Percentiles rank a stretch among this genome's conserved stretches.
phyloP scores from a whole-genome alignment of 2,797 vertebrate species.

The Ctenopoma multispine region DNA sequence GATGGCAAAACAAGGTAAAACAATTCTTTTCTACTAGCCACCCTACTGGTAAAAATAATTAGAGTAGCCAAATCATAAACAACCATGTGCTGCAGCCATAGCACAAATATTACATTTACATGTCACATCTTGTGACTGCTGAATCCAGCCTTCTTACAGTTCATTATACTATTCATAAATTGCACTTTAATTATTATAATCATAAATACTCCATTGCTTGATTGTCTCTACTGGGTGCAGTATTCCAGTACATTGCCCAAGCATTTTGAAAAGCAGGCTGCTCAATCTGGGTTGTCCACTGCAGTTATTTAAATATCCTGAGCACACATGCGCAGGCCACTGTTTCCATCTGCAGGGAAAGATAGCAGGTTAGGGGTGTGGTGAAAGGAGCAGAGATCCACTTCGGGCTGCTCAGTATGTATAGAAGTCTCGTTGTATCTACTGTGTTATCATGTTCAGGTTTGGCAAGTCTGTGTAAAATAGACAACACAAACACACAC shows the following conservation, averaged over 20 bases:
- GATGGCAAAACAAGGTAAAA: too few relatives aligned
- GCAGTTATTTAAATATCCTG: background rate
- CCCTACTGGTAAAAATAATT: too few relatives aligned
- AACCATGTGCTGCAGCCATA: too few relatives aligned
- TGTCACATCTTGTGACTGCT: too few relatives aligned
- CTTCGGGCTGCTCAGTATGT: background rate
- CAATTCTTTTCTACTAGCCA: too few relatives aligned
- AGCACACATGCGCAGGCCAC: background rate
- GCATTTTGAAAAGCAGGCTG: background rate
- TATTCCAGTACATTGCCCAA: background rate
- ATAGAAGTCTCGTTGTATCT: background rate
- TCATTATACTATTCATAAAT: too few relatives aligned
- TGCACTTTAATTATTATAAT: too few relatives aligned
- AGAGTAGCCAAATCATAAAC: too few relatives aligned
- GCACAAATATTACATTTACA: too few relatives aligned
- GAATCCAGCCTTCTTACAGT: too few relatives aligned
- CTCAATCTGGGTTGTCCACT: background rate
- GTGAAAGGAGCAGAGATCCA: background rate
- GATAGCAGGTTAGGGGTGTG: background rate
- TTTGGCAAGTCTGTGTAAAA: background rate
- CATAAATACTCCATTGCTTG: background rate
- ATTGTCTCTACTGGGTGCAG: background rate
- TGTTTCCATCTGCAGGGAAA: constrained; percentile 1
- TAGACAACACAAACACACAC: too few relatives aligned
- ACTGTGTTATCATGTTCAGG: background rate